Base-by-base conservation (phyloP, 2,888 invertebrate species). In the Mimas tiliae region DNA sequence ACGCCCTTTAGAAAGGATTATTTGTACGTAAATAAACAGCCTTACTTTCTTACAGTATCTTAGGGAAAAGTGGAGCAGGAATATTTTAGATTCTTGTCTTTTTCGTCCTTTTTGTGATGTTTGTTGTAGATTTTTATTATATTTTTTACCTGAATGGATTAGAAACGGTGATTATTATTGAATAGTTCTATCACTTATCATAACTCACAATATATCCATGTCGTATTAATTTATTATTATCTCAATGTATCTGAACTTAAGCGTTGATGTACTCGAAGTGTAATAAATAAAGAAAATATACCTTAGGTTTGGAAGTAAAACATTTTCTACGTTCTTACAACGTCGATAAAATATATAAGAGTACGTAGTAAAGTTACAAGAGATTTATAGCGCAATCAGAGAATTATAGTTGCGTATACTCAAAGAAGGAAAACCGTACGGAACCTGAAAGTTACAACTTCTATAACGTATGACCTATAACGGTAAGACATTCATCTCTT, bases 11-110 rank as follows among this genome's bases (percentile, higher is more conserved):
- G 19, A 19, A 38, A 42, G 11, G 42, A 58, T 58, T 58, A 19
- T 58, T 58, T 42, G 58, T 58, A 12, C 58, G 58, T 58, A 58
- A 58, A 58, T 58, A 58, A 58, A 58, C 58, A 58, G 58, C 16
- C 6, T 58, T 58, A 12, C 19, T 50, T 50, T 21, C 42, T 58
- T 58, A 19, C 19, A 58, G 19, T 19, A 42, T 58, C n/a, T 58
- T 16, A 42, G 19, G 9, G 11, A 16, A 58, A 42, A 12, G 38
- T 19, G 42, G 19, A 38, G 42, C 19, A 38, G 38, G 55, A 38
- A 58, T 42, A 19, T 38, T 58, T 55, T 42, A 58, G 11, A 38
- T 1, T n/a, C 27, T 52, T 12, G 52, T 11, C 52, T 52, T 52
- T 38, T 4, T 38, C 38, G 16, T 19, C 34, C 9, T 58, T 55